Base-by-base conservation (phyloP, 2,797 vertebrate genomes). In the Eleutherodactylus coqui region DNA sequence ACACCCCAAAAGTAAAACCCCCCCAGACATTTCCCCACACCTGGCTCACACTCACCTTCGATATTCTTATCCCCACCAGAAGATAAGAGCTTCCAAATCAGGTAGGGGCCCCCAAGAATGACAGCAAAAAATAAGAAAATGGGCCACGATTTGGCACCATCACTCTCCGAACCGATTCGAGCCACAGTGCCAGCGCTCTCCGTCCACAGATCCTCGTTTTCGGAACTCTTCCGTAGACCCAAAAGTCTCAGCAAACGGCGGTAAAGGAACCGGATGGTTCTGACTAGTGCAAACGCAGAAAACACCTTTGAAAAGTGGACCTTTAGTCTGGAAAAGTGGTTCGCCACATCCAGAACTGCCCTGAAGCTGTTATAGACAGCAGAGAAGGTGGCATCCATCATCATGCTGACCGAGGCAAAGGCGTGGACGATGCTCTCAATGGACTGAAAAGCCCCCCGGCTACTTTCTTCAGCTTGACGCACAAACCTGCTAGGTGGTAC, bases 361-460 rank as follows among this genome's bases (percentile, higher is more conserved):
- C 98, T 95, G 90, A 99, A 99, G 89, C 98, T 99, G 93, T 99
- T 99, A 88, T 98, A 98, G 14, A 99, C 97, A 0, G 98, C 98
- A 0, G 98, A 99, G 90, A 98, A 99, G 29, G 98, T 99, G 73
- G 98, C 98, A 21, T 99, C 97, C 94, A 99, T 93, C 98, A 99
- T 99, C 97, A 98, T 99, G 91, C 98, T 99, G 82, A 99, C 97
- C 0, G 98, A 99, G 32, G 96, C 93, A 62, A 99, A 99, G 0
- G 98, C 97, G 8, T 99, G 97, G n/a, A 99, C 98, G 0, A 99
- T 99, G 90, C 98, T 99, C 87, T 99, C 98, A 13, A 99, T 97
- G 88, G 98, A 99, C 93, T 99, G 97, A 90, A 99, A 99, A 6
- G 98, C 98, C 0, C 97, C 96, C 0, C 97, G 95, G 92, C 98